A percentile compares a stretch with the other conserved stretches of the same genome.
These are phyloP conservation scores for Pomatorhinus ruficollis DNA, from an alignment of 2,113 vertebrate genomes.

Conservation along the genomic window DNA sequence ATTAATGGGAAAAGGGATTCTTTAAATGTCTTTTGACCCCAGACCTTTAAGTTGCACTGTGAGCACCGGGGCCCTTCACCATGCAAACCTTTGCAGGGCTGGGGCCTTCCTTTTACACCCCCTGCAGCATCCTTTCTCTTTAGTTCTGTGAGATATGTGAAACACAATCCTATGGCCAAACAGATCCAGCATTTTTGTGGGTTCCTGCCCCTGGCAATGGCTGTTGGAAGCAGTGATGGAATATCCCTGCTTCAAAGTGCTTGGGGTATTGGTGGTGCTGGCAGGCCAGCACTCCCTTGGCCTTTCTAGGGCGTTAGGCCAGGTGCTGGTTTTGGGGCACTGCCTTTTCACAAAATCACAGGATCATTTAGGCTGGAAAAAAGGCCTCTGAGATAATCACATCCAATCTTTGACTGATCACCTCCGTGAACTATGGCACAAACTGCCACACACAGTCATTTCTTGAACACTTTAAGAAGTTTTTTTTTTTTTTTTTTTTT, in stretches of 20 bases:
- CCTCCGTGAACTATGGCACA: fast-evolving
- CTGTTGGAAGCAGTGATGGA: not conserved
- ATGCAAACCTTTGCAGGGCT: not conserved
- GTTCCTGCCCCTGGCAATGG: not conserved
- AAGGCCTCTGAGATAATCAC: not conserved
- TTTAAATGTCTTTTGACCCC: not conserved
- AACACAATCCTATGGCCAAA: not conserved
- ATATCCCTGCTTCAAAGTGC: fast-evolving
- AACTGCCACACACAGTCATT: not conserved
- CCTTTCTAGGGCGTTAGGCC: not conserved
- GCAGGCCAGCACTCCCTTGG: not conserved
- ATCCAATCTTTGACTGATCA: not conserved
- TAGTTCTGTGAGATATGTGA: fast-evolving
- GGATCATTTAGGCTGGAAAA: not conserved
- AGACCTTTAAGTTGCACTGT: not conserved
- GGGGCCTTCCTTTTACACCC: not conserved
- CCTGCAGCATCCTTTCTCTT: not conserved
- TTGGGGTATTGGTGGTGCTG: not conserved
- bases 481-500: no score
- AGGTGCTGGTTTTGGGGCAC: not conserved
- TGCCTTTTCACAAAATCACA: not conserved
- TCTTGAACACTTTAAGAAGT: not conserved
- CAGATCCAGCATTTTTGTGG: not conserved
- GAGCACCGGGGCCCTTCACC: fast-evolving
- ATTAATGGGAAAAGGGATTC: not conserved